Percentiles rank a stretch among this genome's conserved stretches.
Evolutionary conservation across 2,113 vertebrate species (phyloP).

Genomic region (Psophia crepitans): DNA sequence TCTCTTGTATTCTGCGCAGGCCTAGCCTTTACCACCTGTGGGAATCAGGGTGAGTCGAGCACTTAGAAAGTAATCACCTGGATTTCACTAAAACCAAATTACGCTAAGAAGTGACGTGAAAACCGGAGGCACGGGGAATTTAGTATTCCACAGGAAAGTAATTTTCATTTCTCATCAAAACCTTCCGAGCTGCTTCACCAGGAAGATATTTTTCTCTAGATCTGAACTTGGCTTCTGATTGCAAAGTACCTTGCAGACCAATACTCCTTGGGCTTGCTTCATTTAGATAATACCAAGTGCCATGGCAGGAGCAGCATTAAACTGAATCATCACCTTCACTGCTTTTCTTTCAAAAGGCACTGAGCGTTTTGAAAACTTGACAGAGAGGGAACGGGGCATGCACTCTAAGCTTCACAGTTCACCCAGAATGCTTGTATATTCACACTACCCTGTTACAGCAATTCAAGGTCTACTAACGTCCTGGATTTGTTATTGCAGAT

Average conservation of each 20-base stretch:
- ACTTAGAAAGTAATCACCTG: not conserved
- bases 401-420: not conserved
- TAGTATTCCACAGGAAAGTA: not conserved
- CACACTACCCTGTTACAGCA: not conserved
- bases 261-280: not conserved
- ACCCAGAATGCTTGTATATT: not conserved
- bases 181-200: not conserved
- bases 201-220: not conserved
- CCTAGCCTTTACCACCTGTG: not conserved
- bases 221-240: not conserved
- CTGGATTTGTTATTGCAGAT: not conserved
- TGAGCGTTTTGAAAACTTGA: not conserved
- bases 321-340: not conserved
- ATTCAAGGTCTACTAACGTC: not conserved
- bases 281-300: conserved; percentile 9
- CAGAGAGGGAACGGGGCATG: not conserved
- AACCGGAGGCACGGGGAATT: not conserved
- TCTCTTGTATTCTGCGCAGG: not conserved
- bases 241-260: conserved; percentile 3
- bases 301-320: not conserved
- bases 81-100: not conserved
- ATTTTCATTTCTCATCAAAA: conserved; percentile 28
- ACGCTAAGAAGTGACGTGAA: not conserved
- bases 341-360: conserved; percentile 2
- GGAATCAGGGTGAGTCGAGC: not conserved